Percentiles rank a stretch among this genome's conserved stretches.
Evolutionary conservation across 2,888 invertebrate genomes (phyloP).

Genomic region (Taphrorychus bicolor): DNA sequence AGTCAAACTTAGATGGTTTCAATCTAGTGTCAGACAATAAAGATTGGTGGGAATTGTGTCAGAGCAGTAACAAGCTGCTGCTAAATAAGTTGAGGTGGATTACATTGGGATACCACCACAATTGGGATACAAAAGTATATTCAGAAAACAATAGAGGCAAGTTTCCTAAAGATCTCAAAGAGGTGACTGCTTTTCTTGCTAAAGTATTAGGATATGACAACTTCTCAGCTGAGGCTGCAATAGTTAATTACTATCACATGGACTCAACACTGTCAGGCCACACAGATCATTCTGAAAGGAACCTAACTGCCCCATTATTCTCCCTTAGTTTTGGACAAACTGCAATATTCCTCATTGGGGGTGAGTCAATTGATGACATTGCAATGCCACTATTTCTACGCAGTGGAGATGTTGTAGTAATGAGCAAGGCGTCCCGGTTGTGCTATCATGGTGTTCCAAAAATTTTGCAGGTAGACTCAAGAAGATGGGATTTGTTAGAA

Average conservation of each 20-base stretch:
- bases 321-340: constrained; percentile 94
- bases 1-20: constrained; percentile 70
- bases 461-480: constrained; percentile 66
- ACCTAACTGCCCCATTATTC: constrained; percentile 85
- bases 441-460: constrained; percentile 95
- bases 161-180: constrained; percentile 78
- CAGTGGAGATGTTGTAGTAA: constrained; percentile 91
- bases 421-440: constrained; percentile 84
- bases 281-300: constrained; percentile 91
- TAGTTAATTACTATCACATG: constrained; percentile 94
- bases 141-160: constrained; percentile 69
- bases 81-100: constrained; percentile 82
- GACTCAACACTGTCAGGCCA: constrained; percentile 93
- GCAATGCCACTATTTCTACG: constrained; percentile 77
- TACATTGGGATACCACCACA: constrained; percentile 96
- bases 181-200: constrained; percentile 71
- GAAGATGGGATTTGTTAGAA: constrained; percentile 38
- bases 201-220: constrained; percentile 64
- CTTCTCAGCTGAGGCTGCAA: constrained; percentile 89
- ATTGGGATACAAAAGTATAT: constrained; percentile 96
- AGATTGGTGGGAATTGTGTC: constrained; percentile 72
- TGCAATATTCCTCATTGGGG: constrained; percentile 93
- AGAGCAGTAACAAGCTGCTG: constrained; percentile 53
- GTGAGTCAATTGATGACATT: constrained; percentile 70
- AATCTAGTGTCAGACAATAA: constrained; percentile 56